Evolutionary conservation across 2,113 vertebrate species (phyloP), one percentile per base, ranked within the genome.

Genomic region (Caretta caretta): DNA sequence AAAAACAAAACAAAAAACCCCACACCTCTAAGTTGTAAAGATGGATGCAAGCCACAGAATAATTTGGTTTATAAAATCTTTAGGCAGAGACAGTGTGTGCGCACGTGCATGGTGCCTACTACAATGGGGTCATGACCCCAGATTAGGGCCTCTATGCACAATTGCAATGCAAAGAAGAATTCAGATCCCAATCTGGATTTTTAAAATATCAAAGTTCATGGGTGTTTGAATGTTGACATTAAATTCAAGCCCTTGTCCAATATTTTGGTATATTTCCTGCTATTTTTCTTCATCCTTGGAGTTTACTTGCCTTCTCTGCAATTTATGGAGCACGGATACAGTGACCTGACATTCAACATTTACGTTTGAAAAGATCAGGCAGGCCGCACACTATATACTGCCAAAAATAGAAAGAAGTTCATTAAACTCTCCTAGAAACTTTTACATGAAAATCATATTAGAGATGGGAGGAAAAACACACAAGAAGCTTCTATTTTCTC

Each of bases 171-270:
- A 38, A 69, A 69, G 17, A n/a, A n/a, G 29, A 16, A 69, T 10
- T 6, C 48, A 16, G 4, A 49, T 56, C 19, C 29, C 57, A 46
- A 24, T 5, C 29, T n/a, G 8, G 0, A 22, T 5, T 76, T 46
- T 76, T 8, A 8, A 8, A 2, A 2, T 62, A 4, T 82, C 0
- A 0, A 49, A 31, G n/a, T 31, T 22, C 1, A 8, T 8, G 3
- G 14, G 7, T 49, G 54, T 0, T 19, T n/a, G 6, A 12, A 13
- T 12, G 10, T 1, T 62, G 38, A 79, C 51, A 75, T 29, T 27
- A 42, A 69, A n/a, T 69, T 69, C 35, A 20, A 24, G 22, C 75
- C 38, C 12, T 27, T 46, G 11, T 27, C 6, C 12, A 48, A 76
- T 25, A 48, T 48, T 46, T 76, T 25, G 38, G 25, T 27, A 42